Percentiles rank a stretch among this genome's conserved stretches.
Conservation (phyloP, 2,888 invertebrate genomes). For the Lathronympha strigana region DNA sequence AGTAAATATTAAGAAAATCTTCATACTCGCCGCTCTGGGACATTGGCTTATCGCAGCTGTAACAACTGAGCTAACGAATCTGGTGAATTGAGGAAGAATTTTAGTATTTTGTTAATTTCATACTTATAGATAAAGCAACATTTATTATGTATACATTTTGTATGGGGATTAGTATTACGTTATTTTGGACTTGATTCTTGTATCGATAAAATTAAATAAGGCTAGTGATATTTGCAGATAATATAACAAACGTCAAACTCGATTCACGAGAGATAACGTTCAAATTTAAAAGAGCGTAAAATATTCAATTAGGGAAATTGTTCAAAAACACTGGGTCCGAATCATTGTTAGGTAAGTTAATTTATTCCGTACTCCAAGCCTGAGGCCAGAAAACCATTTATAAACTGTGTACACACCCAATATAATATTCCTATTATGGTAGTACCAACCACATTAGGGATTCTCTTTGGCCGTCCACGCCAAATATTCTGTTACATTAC, state of each 20-base stretch:
- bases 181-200: neutral
- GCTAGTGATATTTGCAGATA: neutral
- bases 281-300: conserved; percentile 22
- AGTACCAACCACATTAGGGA: conserved; percentile 35
- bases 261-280: conserved; percentile 7
- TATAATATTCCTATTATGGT: conserved; percentile 40
- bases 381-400: conserved; percentile 25
- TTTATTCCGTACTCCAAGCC: conserved; percentile 27
- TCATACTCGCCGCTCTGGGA: too few relatives aligned
- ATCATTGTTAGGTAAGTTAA: conserved; percentile 31
- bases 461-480: conserved; percentile 35
- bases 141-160: too few relatives aligned
- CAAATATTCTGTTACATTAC: conserved; percentile 40
- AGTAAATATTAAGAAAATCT: too few relatives aligned
- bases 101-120: too few relatives aligned
- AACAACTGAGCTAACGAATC: too few relatives aligned
- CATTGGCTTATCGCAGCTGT: too few relatives aligned
- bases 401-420: conserved; percentile 35
- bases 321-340: conserved; percentile 28
- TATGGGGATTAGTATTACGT: too few relatives aligned
- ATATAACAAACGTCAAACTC: neutral
- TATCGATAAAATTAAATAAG: neutral
- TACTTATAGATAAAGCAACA: too few relatives aligned
- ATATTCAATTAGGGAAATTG: conserved; percentile 26
- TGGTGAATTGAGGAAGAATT: too few relatives aligned